phyloP scores from a whole-genome alignment of 1,140 invertebrate species.

The Drosophila arizonae region DNA sequence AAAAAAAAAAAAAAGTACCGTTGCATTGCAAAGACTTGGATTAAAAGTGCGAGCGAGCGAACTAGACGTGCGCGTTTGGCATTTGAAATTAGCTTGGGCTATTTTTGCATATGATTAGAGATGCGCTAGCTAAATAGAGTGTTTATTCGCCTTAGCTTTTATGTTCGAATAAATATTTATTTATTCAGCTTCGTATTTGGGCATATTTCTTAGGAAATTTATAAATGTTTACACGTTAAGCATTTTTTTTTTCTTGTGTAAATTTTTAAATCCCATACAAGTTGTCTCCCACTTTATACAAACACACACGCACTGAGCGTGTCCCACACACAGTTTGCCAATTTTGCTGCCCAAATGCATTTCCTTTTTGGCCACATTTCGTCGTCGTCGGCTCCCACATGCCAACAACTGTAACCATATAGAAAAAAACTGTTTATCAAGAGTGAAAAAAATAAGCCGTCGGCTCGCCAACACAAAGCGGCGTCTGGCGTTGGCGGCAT shows the following conservation, averaged over 20 bases:
- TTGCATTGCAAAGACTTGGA: slow-evolving; percentile 16
- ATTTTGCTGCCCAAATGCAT: slow-evolving; percentile 71
- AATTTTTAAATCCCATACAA: slow-evolving; percentile 19
- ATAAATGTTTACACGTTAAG: background rate
- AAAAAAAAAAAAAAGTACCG: slow-evolving; percentile 1
- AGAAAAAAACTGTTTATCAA: slow-evolving; percentile 6
- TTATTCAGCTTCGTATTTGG: slow-evolving; percentile 1
- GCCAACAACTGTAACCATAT: slow-evolving; percentile 37
- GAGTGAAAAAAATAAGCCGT: slow-evolving; percentile 47
- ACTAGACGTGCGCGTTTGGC: slow-evolving; percentile 1
- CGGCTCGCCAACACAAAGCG: slow-evolving; percentile 67
- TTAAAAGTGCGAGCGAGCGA: slow-evolving; percentile 9
- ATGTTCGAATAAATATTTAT: background rate
- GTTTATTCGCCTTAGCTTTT: background rate
- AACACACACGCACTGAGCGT: slow-evolving; percentile 21
- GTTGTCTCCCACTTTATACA: slow-evolving; percentile 40
- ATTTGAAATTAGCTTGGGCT: background rate
- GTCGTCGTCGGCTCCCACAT: slow-evolving; percentile 67
- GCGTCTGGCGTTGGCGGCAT: slow-evolving; percentile 51
- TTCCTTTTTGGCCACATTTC: slow-evolving; percentile 72
- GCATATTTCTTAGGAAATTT: slow-evolving; percentile 32
- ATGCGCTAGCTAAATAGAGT: background rate
- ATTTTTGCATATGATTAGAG: background rate
- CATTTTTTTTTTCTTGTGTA: background rate
- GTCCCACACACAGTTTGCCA: slow-evolving; percentile 44